Conservation (phyloP, 2,888 invertebrate genomes). For the Gnatocerus cornutus region DNA sequence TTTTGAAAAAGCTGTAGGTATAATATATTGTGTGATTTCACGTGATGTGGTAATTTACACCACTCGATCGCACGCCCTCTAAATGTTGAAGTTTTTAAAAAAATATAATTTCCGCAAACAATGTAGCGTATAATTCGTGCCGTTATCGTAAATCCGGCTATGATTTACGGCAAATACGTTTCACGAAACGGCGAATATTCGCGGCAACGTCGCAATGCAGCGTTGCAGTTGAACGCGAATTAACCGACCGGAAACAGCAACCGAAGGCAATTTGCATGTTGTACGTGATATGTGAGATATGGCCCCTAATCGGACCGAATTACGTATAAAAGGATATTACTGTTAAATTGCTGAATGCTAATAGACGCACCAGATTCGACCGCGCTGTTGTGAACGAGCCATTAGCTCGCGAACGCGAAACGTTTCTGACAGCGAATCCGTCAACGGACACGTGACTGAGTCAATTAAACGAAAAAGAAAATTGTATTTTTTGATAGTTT, state of each 20-base stretch:
- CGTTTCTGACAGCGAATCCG: conserved; percentile 40
- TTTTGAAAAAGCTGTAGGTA: no score
- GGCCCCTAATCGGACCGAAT: conserved; percentile 39
- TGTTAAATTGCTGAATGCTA: conserved; percentile 38
- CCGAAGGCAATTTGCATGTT: conserved; percentile 67
- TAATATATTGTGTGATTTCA: no score
- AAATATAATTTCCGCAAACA: conserved; percentile 66
- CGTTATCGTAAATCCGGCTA: conserved; percentile 66
- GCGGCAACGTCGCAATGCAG: conserved; percentile 40
- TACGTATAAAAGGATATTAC: conserved; percentile 39
- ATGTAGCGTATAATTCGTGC: conserved; percentile 68
- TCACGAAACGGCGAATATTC: conserved; percentile 15
- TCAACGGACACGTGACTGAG: conserved; percentile 38
- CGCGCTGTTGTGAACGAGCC: conserved; percentile 32
- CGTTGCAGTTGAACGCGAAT: conserved; percentile 63
- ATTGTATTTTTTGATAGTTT: no score
- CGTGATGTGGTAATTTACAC: no score
- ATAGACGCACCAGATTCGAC: conserved; percentile 11
- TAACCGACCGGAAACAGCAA: conserved; percentile 67
- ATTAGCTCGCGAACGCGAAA: conserved; percentile 23
- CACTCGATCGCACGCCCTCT: no score
- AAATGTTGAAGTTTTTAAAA: background rate
- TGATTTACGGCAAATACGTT: conserved; percentile 67
- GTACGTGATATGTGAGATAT: conserved; percentile 63
- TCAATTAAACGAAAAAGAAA: no score